These are phyloP conservation scores for Falco biarmicus DNA, from an alignment of 2,797 vertebrate genomes.

Conservation along the genomic window DNA sequence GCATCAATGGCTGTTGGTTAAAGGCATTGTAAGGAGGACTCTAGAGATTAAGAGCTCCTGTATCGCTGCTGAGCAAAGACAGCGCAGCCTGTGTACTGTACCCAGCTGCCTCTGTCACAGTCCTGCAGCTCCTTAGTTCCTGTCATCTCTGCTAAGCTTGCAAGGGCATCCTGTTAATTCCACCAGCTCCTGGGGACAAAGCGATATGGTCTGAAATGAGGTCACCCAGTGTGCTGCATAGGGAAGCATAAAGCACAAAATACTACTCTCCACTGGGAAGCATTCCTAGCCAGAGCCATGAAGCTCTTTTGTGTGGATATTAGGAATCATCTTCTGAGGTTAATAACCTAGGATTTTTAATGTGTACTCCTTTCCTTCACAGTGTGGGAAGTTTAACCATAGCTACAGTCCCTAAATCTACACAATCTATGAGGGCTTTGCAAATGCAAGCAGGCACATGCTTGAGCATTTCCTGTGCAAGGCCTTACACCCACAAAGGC, in stretches of 20 bases:
- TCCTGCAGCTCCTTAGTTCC: not conserved
- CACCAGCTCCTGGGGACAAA: not conserved
- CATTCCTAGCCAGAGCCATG: not conserved
- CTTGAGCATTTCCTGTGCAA: not conserved
- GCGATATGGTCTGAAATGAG: not conserved
- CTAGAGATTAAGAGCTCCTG: not conserved
- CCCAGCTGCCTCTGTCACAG: not conserved
- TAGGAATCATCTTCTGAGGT: not conserved
- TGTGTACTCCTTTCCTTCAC: not conserved
- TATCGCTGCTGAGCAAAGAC: not conserved
- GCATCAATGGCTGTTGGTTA: not conserved
- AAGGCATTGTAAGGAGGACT: not conserved
- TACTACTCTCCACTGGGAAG: fast-evolving
- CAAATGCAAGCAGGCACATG: not conserved
- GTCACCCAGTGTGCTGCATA: not conserved
- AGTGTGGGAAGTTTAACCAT: fast-evolving
- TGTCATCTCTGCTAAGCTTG: not conserved
- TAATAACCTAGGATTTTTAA: not conserved
- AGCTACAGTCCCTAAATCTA: not conserved
- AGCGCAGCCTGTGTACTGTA: not conserved
- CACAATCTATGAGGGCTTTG: not conserved
- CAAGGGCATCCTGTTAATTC: not conserved
- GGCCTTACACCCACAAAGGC: not conserved
- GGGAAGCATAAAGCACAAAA: not conserved
- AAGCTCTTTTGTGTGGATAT: not conserved